These are phyloP conservation scores for Grallaria varia DNA, from an alignment of 2,113 vertebrate genomes.

Conservation along the genomic window DNA sequence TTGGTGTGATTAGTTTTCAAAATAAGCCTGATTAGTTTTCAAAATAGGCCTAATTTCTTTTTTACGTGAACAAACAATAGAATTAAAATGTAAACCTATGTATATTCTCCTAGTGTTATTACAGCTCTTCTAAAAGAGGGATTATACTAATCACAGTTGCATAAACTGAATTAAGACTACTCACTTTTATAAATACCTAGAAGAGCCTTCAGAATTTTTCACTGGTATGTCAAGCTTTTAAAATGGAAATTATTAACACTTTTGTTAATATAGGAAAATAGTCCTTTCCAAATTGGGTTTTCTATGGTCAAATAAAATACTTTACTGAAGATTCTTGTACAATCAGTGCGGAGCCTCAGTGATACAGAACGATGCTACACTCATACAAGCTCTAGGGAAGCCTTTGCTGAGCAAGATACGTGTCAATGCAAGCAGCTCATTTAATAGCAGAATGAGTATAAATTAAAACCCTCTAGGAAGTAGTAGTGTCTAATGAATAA, in stretches of 20 bases:
- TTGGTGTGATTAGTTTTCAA: background rate
- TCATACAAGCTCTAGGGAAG: conserved; percentile 63
- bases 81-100: background rate
- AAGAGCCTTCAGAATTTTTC: background rate
- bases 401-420: background rate
- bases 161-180: background rate
- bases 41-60: background rate
- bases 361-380: conserved; percentile 69
- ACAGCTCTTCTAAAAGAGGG: background rate
- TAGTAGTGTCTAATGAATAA: background rate
- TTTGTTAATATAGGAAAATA: background rate
- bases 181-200: background rate
- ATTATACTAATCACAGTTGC: background rate
- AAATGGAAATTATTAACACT: background rate
- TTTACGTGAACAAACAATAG: background rate
- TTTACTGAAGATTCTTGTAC: background rate
- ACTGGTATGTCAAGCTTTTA: background rate
- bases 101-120: background rate
- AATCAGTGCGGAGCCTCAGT: background rate
- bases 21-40: background rate
- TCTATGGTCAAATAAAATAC: background rate
- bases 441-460: background rate
- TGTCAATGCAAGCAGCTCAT: background rate
- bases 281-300: background rate
- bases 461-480: background rate